Base-by-base conservation (phyloP, 2,797 vertebrate genomes). In the Pampus argenteus region DNA sequence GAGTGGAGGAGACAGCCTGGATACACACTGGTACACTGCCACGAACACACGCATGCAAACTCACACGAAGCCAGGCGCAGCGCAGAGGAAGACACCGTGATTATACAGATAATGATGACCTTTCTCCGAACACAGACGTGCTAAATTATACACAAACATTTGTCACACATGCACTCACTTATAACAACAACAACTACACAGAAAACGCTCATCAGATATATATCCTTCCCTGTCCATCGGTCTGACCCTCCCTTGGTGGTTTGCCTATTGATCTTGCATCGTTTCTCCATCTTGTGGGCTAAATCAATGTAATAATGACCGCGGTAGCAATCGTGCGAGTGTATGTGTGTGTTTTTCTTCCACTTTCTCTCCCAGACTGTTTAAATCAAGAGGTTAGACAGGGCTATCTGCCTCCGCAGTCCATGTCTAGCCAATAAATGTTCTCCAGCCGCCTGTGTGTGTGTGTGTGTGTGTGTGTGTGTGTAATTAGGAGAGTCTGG, bases 401-500 rank as follows among this genome's bases (percentile, higher is more conserved):
- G 66, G 85, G 69, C 78, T 57, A 76, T 87, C 86, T 82, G 66
- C 79, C 77, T 81, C 84, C 45, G 18, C 83, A 70, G 66, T 64
- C 49, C 28, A 25, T 45, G 78, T 80, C 78, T 83, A 31, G 82
- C 81, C 85, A 84, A 67, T 90, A 84, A 85, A 74, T 66, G 79
- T 63, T 71, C 74, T 63, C 68, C 9, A 26, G 61, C 50, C 23
- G 61, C 42, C 68, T 58, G 63, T 72, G 55, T 48, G 45, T 81
- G 52, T 58, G 44, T 57, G 59, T 66, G 28, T 57, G 59, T 75
- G 28, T 25, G 58, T 36, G 56, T 73, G 78, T 78, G 70, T 75
- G 76, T 86, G 71, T 82, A 82, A 85, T 87, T 84, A 83, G 72
- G 68, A 64, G 84, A 85, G 85, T 86, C 79, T 88, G 84, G 78